Evolutionary conservation across 2,888 invertebrate species (phyloP).

Genomic region (Byasa hedistus): DNA sequence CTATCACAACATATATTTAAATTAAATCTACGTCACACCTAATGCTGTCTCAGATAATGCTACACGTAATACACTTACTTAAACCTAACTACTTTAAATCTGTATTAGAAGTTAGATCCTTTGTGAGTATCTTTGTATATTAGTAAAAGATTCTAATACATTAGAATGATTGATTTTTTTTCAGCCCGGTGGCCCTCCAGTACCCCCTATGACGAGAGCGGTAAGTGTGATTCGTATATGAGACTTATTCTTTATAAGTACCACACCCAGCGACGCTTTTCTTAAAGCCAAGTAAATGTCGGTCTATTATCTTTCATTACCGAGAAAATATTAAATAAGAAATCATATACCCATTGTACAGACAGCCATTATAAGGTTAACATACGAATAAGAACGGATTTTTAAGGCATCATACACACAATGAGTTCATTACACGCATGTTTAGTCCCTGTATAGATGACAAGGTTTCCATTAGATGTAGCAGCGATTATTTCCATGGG

Average conservation of each 20-base stretch:
- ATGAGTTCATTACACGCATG: slow-evolving; percentile 27
- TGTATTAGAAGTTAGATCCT: too few relatives aligned
- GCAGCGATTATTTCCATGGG: slow-evolving; percentile 1
- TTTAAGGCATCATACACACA: slow-evolving; percentile 21
- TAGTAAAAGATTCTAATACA: too few relatives aligned
- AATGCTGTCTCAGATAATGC: too few relatives aligned
- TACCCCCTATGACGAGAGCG: slow-evolving; percentile 59
- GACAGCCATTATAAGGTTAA: slow-evolving; percentile 7
- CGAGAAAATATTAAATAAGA: slow-evolving; percentile 16
- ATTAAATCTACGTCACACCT: too few relatives aligned
- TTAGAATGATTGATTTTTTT: too few relatives aligned
- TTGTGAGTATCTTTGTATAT: too few relatives aligned
- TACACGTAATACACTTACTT: too few relatives aligned
- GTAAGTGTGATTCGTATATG: slow-evolving; percentile 47
- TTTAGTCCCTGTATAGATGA: slow-evolving; percentile 12
- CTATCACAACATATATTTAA: too few relatives aligned
- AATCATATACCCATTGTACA: slow-evolving; percentile 15
- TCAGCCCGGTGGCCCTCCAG: slow-evolving; percentile 58
- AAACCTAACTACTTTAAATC: too few relatives aligned
- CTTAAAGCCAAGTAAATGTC: background rate
- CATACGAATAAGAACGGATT: slow-evolving; percentile 22
- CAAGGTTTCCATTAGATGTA: slow-evolving; percentile 17
- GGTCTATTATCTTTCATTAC: slow-evolving; percentile 14
- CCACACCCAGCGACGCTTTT: background rate
- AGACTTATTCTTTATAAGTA: background rate